Base-by-base conservation (phyloP, 2,888 invertebrate species). In the Dicycla oo region DNA sequence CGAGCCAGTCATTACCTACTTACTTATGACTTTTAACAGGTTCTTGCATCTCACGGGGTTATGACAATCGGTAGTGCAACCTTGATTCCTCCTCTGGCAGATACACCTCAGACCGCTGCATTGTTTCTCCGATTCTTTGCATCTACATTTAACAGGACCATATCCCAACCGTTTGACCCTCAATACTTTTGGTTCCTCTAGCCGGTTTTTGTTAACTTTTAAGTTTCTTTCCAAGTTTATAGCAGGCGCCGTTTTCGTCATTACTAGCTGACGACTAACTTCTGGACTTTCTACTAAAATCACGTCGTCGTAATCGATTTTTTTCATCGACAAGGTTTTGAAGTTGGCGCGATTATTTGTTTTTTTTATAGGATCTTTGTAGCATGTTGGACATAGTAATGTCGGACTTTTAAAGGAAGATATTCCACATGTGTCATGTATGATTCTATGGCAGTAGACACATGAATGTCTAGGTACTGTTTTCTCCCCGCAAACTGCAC, bases 341-440 rank as follows among this genome's bases (percentile, higher is more conserved):
- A 45, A 0, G 15, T 45, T 30, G 10, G 30, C 15, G 5, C 30
- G 30, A n/a, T 62, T n/a, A 30, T n/a, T 62, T 3, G 3, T 51
- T 51, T n/a, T 18, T 34, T 51, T 15, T n/a, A n/a, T 15, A 53
- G 45, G 45, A 13, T 72, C n/a, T 26, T 43, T 49, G 34, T 56
- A 18, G 18, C 74, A 74, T 1, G 18, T 0, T 40, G 49, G n/a
- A n/a, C 74, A 74, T n/a, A 66, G 18, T 15, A 74, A 3, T 38
- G 34, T 34, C 11, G n/a, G 51, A 3, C 34, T 43, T 2, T 23
- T 7, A 2, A 56, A 23, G 4, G 61, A 43, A 18, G 8, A n/a
- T 45, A 62, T 26, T 47, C 57, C 75, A 63, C 75, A 75, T 13
- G 45, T 15, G 3, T 53, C 23, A 63, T 75, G 75, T 53, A 75